These are phyloP conservation scores for Tupaia tana DNA, from an alignment of 2,113 vertebrate species.

Conservation along the genomic window DNA sequence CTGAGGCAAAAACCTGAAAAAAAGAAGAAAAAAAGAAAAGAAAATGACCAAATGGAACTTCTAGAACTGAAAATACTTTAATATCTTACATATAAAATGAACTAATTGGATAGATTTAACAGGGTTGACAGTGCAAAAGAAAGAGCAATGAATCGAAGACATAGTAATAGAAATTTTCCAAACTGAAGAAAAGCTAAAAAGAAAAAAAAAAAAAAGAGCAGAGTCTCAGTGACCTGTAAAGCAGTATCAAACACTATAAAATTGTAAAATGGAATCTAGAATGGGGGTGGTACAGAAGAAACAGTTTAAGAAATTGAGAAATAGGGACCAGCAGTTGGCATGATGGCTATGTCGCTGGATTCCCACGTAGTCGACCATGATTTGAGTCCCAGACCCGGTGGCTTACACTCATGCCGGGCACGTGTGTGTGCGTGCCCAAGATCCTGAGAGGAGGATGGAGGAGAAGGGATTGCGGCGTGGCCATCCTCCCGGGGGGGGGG, in stretches of 20 bases:
- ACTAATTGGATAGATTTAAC: not conserved
- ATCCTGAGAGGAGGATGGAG: no score
- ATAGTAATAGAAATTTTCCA: not conserved
- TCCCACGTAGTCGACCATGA: no score
- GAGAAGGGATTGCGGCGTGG: no score
- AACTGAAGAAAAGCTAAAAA: not conserved
- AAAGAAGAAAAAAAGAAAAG: no score
- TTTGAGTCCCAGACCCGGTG: no score
- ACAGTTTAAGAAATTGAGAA: not conserved
- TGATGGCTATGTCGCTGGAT: no score
- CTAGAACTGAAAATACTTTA: not conserved
- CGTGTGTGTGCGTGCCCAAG: no score
- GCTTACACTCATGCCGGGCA: no score
- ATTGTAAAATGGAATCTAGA: not conserved
- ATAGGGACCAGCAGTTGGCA: no score
- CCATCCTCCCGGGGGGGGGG: no score
- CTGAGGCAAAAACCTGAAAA: no score
- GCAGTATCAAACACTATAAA: not conserved
- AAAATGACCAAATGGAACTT: slow-evolving; percentile 30
- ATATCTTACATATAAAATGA: not conserved
- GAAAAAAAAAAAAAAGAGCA: not conserved
- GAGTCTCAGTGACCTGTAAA: not conserved
- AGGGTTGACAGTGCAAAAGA: not conserved
- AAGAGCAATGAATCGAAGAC: not conserved
- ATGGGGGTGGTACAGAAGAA: not conserved